Base-by-base conservation (phyloP, 92 coral and sea anemone genomes). In the Ricordea florida region DNA sequence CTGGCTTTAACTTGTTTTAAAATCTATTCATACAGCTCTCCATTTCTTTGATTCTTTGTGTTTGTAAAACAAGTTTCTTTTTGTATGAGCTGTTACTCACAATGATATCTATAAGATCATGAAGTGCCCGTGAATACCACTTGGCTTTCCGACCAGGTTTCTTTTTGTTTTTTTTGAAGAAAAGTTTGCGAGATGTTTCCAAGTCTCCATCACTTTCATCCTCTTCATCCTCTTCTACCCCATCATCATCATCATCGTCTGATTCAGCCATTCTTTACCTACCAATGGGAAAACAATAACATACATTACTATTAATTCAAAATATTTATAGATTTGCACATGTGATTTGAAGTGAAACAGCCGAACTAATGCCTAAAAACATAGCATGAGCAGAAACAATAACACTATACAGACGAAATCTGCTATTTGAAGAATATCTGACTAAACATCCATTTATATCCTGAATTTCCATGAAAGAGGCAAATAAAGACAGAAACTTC, bases 1-100 rank as follows among this genome's bases (percentile, higher is more conserved):
- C 81, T 62, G 31, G 62, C 49, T 47, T 61, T 80, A 45, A 42
- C 33, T 40, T 74, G 70, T 10, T 30, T 46, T 4, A 82, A 46
- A 65, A 82, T 82, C 45, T 73, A 41, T 44, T 24, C 58, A 66
- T 83, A 67, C 17, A 65, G 44, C 52, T 41, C 47, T n/a, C 83
- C 65, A 83, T 75, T 65, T 36, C 59, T 66, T 48, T 75, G 88
- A 81, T 72, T 72, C 46, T 75, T 75, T 15, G 82, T 75, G 50
- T 75, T 75, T 45, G 73, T 75, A 15, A 77, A 50, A 83, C 57
- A 64, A 65, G 29, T 57, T 74, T 82, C 42, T 22, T 74, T 46
- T 83, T 37, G 30, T 55, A 46, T n/a, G 29, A 44, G 17, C 30
- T 59, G 64, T 37, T 66, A 32, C 43, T 83, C 20, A 66, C 88